A percentile compares a stretch with the other conserved stretches of the same genome.
Evolutionary conservation across 2,888 invertebrate species (phyloP).

Genomic region (Plebejus melissa): DNA sequence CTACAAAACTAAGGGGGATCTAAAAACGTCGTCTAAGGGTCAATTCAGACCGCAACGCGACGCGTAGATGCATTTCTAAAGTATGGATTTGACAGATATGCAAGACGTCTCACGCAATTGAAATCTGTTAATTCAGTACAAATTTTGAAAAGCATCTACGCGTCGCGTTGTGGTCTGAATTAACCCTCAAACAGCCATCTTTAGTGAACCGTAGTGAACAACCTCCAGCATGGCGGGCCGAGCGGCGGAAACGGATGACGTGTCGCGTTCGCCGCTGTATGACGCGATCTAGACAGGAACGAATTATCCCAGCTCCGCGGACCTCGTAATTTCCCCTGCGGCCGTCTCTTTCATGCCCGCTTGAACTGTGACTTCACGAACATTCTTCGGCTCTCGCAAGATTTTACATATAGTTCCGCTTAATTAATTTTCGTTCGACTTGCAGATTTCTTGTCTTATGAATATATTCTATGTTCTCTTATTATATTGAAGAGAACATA

Average conservation of each 20-base stretch:
- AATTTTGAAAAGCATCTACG: no score
- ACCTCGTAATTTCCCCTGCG: conserved; percentile 54
- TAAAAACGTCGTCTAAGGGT: no score
- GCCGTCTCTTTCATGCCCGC: conserved; percentile 44
- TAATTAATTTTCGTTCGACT: not conserved
- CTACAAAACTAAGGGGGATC: no score
- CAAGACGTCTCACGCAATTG: no score
- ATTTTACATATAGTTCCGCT: conserved; percentile 14
- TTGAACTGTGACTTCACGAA: conserved; percentile 32
- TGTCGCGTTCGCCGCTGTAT: conserved; percentile 34
- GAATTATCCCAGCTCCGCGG: conserved; percentile 45
- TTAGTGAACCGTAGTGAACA: not conserved
- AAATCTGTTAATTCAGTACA: no score
- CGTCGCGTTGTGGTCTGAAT: no score
- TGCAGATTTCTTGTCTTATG: not conserved
- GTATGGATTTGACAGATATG: no score
- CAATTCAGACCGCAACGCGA: no score
- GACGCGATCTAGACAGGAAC: conserved; percentile 46
- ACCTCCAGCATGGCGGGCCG: not conserved
- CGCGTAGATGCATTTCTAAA: no score
- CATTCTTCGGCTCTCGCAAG: conserved; percentile 1
- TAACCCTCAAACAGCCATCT: no score
- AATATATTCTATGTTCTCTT: no score
- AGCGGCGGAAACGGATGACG: conserved; percentile 34
- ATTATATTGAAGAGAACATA: no score